Evolutionary conservation across 2,113 vertebrate species (phyloP), one percentile per base, ranked within the genome.

Genomic region (Ictalurus furcatus): DNA sequence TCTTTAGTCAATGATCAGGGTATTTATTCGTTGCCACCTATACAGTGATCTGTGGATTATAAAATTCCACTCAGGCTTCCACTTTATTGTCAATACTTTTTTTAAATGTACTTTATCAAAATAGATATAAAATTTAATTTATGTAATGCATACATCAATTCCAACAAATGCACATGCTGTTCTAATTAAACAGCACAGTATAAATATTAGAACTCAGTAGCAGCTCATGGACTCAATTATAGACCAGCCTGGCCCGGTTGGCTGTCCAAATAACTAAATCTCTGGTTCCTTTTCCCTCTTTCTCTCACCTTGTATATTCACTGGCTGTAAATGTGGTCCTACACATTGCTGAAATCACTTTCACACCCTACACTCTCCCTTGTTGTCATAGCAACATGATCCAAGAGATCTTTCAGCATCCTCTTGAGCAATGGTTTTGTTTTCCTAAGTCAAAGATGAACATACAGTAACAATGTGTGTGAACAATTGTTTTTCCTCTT

Each of bases 311-410:
- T 87, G 73, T 87, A 88, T 71, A 56, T 79, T 23, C 84, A 88
- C 59, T 86, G 61, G 82, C 80, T 88, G 87, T 90, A 88, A 88
- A 88, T 78, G 80, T 90, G 87, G 89, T 86, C 87, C 89, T 80
- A 79, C 89, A 88, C 81, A 85, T 88, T 85, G 78, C 89, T 89
- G 89, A 84, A 91, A 90, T 91, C 85, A 80, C 88, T 85, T 87
- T 89, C 91, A 85, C 87, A 91, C 87, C 89, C 88, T 89, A 91
- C 89, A 90, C 81, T 91, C 90, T 88, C 89, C 80, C 80, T 85
- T 28, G 91, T 91, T 78, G 91, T 90, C 91, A 91, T 91, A 73
- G 91, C 89, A 91, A 91, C 91, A 81, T 85, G 91, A 91, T 90
- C 89, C 91, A 90, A 90, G 87, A 87, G 91, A 88, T 91, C 89